Conservation (phyloP, 2,113 vertebrate genomes). For the Hassar affinis region DNA sequence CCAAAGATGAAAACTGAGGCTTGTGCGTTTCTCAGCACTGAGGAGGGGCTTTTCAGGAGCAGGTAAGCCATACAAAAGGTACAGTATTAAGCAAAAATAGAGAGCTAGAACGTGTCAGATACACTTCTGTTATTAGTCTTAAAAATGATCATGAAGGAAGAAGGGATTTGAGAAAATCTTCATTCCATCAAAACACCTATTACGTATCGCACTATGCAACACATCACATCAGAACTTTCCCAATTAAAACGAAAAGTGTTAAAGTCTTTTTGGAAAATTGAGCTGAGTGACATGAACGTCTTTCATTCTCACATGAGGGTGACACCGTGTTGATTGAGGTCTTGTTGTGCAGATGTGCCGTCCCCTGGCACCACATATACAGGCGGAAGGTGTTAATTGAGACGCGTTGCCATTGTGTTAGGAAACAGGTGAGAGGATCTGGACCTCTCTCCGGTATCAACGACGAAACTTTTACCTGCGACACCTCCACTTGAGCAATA, state of each 20-base stretch:
- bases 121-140: not conserved
- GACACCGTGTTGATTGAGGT: constrained; percentile 58
- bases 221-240: constrained; percentile 14
- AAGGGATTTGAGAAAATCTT: not conserved
- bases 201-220: constrained; percentile 27
- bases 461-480: constrained; percentile 66
- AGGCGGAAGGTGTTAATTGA: constrained; percentile 78
- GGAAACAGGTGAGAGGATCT: constrained; percentile 64
- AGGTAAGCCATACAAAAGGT: constrained; percentile 38
- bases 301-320: constrained; percentile 74
- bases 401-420: constrained; percentile 68
- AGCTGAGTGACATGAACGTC: constrained; percentile 52
- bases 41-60: constrained; percentile 25
- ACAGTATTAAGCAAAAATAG: constrained; percentile 28
- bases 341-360: constrained; percentile 49
- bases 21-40: not conserved
- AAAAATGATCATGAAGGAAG: not conserved
- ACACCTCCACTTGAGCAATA: constrained; percentile 65
- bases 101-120: constrained; percentile 31
- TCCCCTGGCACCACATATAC: constrained; percentile 57
- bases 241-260: constrained; percentile 49
- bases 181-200: constrained; percentile 10
- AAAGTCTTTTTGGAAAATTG: constrained; percentile 25
- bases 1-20: constrained; percentile 52
- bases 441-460: constrained; percentile 59